Conservation (phyloP, 2,888 invertebrate species). For the Luperina testacea region DNA sequence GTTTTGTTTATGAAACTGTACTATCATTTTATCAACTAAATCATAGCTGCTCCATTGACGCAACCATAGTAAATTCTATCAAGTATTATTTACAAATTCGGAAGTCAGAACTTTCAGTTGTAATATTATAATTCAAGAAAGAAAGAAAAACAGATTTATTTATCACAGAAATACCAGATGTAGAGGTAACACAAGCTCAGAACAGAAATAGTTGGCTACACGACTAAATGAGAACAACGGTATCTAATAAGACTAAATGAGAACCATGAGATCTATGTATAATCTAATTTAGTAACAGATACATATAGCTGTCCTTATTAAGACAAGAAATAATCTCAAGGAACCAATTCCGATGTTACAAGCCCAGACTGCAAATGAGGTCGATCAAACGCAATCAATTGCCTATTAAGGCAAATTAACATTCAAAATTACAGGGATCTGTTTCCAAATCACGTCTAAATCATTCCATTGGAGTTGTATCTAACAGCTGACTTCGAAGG, state of each 20-base stretch:
- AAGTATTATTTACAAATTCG: background rate
- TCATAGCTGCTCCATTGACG: background rate
- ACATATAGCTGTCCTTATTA: conserved; percentile 4
- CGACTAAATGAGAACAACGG: background rate
- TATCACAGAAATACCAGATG: background rate
- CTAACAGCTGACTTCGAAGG: conserved; percentile 54
- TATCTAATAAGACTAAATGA: background rate
- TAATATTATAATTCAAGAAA: background rate
- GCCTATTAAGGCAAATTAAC: conserved; percentile 62
- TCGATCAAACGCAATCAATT: conserved; percentile 60
- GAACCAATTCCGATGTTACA: conserved; percentile 41
- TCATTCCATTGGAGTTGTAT: conserved; percentile 55
- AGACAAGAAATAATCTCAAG: conserved; percentile 30
- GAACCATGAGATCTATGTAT: background rate
- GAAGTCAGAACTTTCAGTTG: background rate
- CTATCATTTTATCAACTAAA: background rate
- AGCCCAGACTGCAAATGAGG: conserved; percentile 46
- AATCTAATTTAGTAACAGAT: background rate
- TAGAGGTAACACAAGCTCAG: background rate
- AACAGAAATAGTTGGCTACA: background rate
- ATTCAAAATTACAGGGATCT: conserved; percentile 62
- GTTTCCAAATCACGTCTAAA: conserved; percentile 63
- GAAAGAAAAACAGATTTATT: background rate
- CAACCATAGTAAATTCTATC: background rate
- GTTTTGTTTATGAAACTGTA: background rate